Base-by-base conservation (phyloP, 2,113 vertebrate species). In the Irena cyanogastra region DNA sequence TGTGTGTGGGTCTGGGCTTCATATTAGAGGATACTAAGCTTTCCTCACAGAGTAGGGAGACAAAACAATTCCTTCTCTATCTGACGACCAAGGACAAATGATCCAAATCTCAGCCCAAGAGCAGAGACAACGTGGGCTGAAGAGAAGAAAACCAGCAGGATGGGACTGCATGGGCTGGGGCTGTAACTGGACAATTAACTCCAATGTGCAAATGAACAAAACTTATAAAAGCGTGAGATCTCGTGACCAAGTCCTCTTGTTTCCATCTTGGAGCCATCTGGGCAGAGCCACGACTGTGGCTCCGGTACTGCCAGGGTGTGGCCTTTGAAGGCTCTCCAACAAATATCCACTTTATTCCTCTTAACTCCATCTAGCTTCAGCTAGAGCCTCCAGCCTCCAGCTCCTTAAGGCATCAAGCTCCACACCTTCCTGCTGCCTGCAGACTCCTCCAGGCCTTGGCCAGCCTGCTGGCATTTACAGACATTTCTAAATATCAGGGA, bases 401-500 rank as follows among this genome's bases (percentile, higher is more conserved):
- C n/a, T 37, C 23, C 57, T 59, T 26, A 26, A 59, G 57, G 23
- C n/a, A 59, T 26, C 7, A 7, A 37, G 57, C 57, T 61, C 59
- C 47, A 17, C 20, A 13, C 45, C 57, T 42, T 0, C 81, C 72
- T 11, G 7, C 93, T 89, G 74, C 74, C 74, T 76, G 75, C 75
- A 57, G 75, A 35, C 75, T 42, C 54, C 89, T 44, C 13, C 12
- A 53, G 88, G 78, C 81, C 78, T 66, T 54, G 4, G 5, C 79
- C 1, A 2, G 30, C 59, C 60, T 65, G 70, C 74, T 96, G 94
- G 86, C 79, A 96, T 94, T 95, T 95, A 60, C 81, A 59, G 6
- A 31, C 54, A 17, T 90, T 77, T 86, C 92, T 75, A 93, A 95
- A 95, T 85, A 91, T 49, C 87, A 95, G 12, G 0, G 27, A 54